Percentiles rank a stretch among this genome's conserved stretches.
phyloP scores from a whole-genome alignment of 1,140 invertebrate genomes.

The Heliconius melpomene region DNA sequence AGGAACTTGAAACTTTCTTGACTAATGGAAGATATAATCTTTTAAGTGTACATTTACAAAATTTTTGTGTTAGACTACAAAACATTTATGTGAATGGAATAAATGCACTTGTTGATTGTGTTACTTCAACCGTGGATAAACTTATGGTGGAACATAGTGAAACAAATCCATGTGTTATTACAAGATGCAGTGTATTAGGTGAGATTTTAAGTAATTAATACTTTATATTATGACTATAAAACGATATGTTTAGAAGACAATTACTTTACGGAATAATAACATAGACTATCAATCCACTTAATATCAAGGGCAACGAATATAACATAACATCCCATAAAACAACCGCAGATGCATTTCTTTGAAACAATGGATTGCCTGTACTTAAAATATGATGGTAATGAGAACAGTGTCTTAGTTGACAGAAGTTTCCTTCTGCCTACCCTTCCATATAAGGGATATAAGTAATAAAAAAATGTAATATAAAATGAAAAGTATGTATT shows the following conservation, averaged over 20 bases:
- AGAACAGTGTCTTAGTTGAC: too few species aligned
- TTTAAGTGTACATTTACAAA: conserved; percentile 75
- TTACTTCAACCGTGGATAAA: conserved; percentile 73
- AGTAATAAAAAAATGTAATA: too few species aligned
- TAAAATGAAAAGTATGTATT: conserved; percentile 33
- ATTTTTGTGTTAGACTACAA: conserved; percentile 77
- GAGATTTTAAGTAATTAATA: conserved; percentile 25
- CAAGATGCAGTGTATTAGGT: conserved; percentile 78
- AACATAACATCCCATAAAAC: conserved; percentile 80
- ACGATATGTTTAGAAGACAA: not conserved
- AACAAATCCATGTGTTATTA: conserved; percentile 69
- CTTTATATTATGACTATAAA: not conserved
- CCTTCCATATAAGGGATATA: too few species aligned
- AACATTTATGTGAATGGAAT: conserved; percentile 78
- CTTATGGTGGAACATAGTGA: conserved; percentile 73
- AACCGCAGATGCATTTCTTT: conserved; percentile 72
- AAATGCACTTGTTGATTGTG: conserved; percentile 76
- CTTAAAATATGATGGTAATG: too few species aligned
- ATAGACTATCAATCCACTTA: conserved; percentile 66
- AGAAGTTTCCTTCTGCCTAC: too few species aligned
- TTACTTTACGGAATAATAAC: conserved; percentile 50
- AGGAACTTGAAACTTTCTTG: conserved; percentile 73
- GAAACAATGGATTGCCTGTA: too few species aligned
- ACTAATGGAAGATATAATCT: conserved; percentile 78
- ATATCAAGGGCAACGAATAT: conserved; percentile 69